Percentiles rank a stretch among this genome's conserved stretches.
These are phyloP conservation scores for Sceloporus undulatus DNA, from an alignment of 2,113 vertebrate genomes.

Conservation along the genomic window DNA sequence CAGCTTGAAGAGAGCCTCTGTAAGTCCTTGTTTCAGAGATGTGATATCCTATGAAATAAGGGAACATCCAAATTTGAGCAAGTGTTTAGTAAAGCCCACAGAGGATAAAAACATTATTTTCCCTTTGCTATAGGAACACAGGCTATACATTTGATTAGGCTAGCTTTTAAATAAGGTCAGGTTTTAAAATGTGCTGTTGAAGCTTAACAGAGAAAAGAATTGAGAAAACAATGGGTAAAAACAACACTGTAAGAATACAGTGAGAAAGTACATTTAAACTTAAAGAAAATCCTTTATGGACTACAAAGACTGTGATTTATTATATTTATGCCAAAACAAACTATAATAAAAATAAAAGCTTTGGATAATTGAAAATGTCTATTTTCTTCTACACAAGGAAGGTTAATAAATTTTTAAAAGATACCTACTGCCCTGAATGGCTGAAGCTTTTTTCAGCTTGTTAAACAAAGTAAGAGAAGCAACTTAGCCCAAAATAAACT, in stretches of 20 bases:
- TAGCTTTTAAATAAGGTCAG: conserved; percentile 38
- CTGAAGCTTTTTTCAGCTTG: conserved; percentile 60
- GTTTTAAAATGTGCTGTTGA: conserved; percentile 48
- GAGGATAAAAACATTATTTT: conserved; percentile 21
- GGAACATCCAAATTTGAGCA: background rate
- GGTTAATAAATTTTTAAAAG: conserved; percentile 75
- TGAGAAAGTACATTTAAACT: conserved; percentile 53
- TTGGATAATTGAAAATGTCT: conserved; percentile 70
- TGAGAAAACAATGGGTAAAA: conserved; percentile 37
- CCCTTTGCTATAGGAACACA: conserved; percentile 24
- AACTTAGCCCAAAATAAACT: conserved; percentile 74
- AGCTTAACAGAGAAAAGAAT: conserved; percentile 48
- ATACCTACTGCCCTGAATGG: conserved; percentile 52
- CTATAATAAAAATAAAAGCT: conserved; percentile 69
- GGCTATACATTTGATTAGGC: conserved; percentile 31
- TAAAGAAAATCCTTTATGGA: conserved; percentile 57
- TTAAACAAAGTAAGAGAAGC: conserved; percentile 75
- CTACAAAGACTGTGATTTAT: conserved; percentile 62
- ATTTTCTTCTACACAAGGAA: conserved; percentile 64
- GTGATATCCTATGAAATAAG: background rate
- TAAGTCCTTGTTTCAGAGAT: background rate
- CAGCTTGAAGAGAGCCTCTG: background rate
- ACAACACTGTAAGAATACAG: conserved; percentile 41
- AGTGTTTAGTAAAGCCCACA: conserved; percentile 18
- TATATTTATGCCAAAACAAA: conserved; percentile 65